These are phyloP conservation scores for Bruchidius siliquastri DNA, from an alignment of 2,888 invertebrate genomes.

Conservation along the genomic window DNA sequence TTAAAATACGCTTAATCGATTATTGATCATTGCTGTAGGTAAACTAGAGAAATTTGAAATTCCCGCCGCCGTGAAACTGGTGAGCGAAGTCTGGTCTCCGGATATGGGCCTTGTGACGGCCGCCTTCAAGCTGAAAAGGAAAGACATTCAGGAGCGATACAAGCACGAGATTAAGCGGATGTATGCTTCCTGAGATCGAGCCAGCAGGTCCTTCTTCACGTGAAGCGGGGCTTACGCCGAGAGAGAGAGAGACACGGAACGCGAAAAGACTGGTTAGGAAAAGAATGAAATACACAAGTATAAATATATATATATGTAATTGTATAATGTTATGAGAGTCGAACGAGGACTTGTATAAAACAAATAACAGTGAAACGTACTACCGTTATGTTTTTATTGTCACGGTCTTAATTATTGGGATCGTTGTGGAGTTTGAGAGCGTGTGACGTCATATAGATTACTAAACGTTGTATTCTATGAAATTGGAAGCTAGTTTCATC, in stretches of 20 bases:
- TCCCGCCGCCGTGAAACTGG: constrained; percentile 82
- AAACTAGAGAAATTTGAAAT: constrained; percentile 89
- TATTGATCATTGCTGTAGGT: constrained; percentile 60
- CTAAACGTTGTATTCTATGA: too few relatives aligned
- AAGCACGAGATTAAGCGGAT: constrained; percentile 88
- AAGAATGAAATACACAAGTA: not conserved
- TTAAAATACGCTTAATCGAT: too few relatives aligned
- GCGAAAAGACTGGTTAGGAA: not conserved
- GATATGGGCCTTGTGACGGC: constrained; percentile 97
- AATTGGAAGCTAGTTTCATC: too few relatives aligned
- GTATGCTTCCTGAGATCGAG: constrained; percentile 79
- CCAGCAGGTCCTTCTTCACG: not conserved
- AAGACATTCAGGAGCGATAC: constrained; percentile 92
- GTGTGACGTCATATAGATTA: too few relatives aligned
- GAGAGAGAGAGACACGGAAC: not conserved
- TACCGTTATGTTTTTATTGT: not conserved
- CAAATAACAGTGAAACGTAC: not conserved
- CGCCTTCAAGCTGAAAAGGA: constrained; percentile 95
- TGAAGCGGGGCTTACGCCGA: constrained; percentile 20
- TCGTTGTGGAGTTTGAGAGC: not conserved
- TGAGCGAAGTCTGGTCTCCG: constrained; percentile 93
- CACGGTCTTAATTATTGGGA: not conserved
- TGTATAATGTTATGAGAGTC: not conserved
- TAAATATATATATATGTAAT: not conserved
- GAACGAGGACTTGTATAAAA: not conserved